Base-by-base conservation (phyloP, 53 echinoderm and acorn worm genomes). In the Henricia sp. region DNA sequence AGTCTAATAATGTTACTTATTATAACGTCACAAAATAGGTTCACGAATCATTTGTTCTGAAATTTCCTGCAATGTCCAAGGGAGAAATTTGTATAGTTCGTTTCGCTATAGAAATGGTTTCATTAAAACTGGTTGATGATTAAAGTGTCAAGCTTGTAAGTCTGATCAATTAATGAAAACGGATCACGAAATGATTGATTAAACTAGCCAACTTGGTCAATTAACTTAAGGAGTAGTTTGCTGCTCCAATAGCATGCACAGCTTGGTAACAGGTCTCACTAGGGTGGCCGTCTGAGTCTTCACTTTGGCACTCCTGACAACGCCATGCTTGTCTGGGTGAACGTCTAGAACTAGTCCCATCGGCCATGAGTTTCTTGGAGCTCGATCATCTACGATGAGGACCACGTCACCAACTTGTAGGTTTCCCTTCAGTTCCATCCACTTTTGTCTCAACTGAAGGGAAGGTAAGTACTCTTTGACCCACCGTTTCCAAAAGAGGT, bases 401-500 rank as follows among this genome's bases (percentile, higher is more conserved):
- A 84, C 89, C 6, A 84, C 55, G 55, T 84, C 74, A 2, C 84
- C 89, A 20, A 58, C 68, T 16, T 56, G 38, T 5, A 74, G 52
- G 20, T 72, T 71, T 53, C 84, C 74, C 44, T 56, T 39, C 62
- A 46, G 69, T 29, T 84, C 29, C 16, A 53, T 43, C 89, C 84
- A 74, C 32, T 74, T 89, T 51, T 89, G 84, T 26, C 84, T 13
- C 37, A 6, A 52, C 59, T 89, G 89, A 12, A 89, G 77, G 39
- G 26, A 34, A 9, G 89, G 84, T 29, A 83, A 41, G 52, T 88
- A 88, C 34, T 88, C 82, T 41, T 37, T 69, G 24, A 56, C 56
- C 82, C 90, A 77, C 27, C 70, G 41, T 52, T 68, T 90, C 90
- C 82, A 77, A 59, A 90, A 90, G 0, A 77, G 48, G 41, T 86